phyloP scores from a whole-genome alignment of 2,113 vertebrate species.

The Mellivora capensis region DNA sequence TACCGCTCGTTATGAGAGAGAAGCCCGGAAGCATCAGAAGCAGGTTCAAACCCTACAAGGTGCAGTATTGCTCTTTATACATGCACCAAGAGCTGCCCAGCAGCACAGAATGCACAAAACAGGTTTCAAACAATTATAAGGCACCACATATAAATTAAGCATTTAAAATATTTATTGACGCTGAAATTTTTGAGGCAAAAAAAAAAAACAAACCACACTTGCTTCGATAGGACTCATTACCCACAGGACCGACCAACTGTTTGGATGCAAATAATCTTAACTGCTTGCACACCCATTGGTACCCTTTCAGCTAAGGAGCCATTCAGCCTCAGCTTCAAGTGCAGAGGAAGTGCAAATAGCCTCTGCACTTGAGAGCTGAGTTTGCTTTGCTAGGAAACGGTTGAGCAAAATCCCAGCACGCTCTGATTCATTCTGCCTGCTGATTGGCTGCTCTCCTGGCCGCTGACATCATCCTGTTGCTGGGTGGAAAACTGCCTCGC shows the following conservation, averaged over 20 bases:
- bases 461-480: slow-evolving; percentile 82
- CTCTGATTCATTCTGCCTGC: slow-evolving; percentile 42
- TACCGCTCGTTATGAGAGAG: not conserved
- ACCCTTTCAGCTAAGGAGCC: slow-evolving; percentile 52
- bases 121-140: slow-evolving; percentile 22
- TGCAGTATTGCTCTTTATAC: not conserved
- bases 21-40: not conserved
- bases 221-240: not conserved
- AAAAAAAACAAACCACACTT: not conserved
- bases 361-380: slow-evolving; percentile 54
- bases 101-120: not conserved
- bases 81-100: not conserved
- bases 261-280: slow-evolving; percentile 44
- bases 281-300: not conserved
- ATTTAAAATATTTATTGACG: slow-evolving; percentile 41
- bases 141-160: not conserved
- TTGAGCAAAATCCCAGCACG: slow-evolving; percentile 56
- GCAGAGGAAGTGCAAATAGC: slow-evolving; percentile 71
- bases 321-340: slow-evolving; percentile 59
- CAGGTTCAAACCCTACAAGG: slow-evolving; percentile 16
- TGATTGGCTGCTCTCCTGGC: slow-evolving; percentile 72
- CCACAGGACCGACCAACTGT: not conserved
- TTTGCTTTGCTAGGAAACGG: slow-evolving; percentile 68
- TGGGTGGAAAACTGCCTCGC: slow-evolving; percentile 73
- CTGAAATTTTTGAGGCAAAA: not conserved